Evolutionary conservation across 1,140 invertebrate species (phyloP), one percentile per base, ranked within the genome.

Genomic region (Bemisia tabaci): DNA sequence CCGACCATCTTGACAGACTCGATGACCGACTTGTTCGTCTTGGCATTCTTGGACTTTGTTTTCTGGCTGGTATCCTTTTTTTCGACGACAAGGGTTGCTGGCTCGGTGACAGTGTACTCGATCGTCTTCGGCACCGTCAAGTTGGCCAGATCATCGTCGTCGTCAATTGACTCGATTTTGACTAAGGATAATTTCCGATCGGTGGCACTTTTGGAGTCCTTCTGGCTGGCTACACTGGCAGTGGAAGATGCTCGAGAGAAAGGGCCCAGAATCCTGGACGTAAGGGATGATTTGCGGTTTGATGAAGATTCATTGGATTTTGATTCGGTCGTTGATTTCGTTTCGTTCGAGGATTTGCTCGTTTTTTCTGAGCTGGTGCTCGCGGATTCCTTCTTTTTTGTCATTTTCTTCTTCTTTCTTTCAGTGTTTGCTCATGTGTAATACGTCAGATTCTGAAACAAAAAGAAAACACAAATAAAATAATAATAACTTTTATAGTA

Each of bases 1-100:
- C 66, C 66, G 0, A 67, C 17, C 66, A 63, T 67, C 21, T 48
- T 33, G 21, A 63, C 66, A 12, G 33, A 12, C 23, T 48, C 33
- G 33, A 48, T 48, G 33, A 48, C 33, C 33, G 33, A 48, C 17
- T 48, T 48, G 17, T 48, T 48, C 33, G 33, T 48, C 33, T 48
- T 48, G 5, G 33, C 33, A 48, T 48, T 48, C 33, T 48, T 48
- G 33, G 5, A 5, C 17, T 48, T 48, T 5, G 5, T 48, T 17
- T 48, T 48, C 17, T 5, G 5, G 5, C 17, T 48, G 5, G 33
- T 48, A 48, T 48, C 33, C 5, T 9, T 48, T 48, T 5, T 48
- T 5, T 48, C 33, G 5, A 17, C 17, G 5, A 48, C 33, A 48
- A 48, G 5, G 5, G 33, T 48, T 5, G 33, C 33, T 48, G 33